Evolutionary conservation across 1,140 invertebrate species (phyloP).

Genomic region (Galleria mellonella): DNA sequence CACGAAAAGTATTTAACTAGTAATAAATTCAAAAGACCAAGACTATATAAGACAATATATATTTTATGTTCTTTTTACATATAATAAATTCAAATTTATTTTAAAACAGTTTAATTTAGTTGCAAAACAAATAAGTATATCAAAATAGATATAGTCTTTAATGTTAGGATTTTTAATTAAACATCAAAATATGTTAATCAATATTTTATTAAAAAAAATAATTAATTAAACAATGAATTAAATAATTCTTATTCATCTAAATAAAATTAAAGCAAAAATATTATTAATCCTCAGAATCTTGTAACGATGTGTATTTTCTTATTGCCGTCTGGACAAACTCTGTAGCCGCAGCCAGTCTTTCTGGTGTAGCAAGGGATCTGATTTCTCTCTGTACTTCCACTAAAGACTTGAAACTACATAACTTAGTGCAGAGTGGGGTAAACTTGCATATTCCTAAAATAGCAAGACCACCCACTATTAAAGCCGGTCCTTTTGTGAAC

Average conservation of each 20-base stretch:
- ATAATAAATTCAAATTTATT: too few relatives aligned
- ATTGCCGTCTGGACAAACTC: constrained; percentile 25
- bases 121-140: too few relatives aligned
- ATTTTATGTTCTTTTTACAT: too few relatives aligned
- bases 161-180: too few relatives aligned
- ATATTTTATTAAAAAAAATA: too few relatives aligned
- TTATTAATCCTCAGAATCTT: background rate
- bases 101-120: too few relatives aligned
- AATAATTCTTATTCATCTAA: constrained; percentile 2
- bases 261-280: constrained; percentile 8
- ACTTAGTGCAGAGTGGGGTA: constrained; percentile 16
- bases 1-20: too few relatives aligned
- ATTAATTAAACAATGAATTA: background rate
- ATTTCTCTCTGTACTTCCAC: constrained; percentile 11
- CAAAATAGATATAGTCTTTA: too few relatives aligned
- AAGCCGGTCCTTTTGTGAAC: constrained; percentile 7
- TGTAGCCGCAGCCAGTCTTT: constrained; percentile 17
- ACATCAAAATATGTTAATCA: too few relatives aligned
- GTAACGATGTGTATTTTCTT: constrained; percentile 14
- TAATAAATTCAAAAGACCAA: too few relatives aligned
- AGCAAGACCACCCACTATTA: constrained; percentile 13
- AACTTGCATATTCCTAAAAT: constrained; percentile 22
- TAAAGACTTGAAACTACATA: constrained; percentile 4
- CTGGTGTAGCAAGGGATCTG: constrained; percentile 14
- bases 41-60: too few relatives aligned